Percentiles rank a stretch among this genome's conserved stretches.
phyloP scores from a whole-genome alignment of 2,797 vertebrate genomes.

The Ciconia nigra region DNA sequence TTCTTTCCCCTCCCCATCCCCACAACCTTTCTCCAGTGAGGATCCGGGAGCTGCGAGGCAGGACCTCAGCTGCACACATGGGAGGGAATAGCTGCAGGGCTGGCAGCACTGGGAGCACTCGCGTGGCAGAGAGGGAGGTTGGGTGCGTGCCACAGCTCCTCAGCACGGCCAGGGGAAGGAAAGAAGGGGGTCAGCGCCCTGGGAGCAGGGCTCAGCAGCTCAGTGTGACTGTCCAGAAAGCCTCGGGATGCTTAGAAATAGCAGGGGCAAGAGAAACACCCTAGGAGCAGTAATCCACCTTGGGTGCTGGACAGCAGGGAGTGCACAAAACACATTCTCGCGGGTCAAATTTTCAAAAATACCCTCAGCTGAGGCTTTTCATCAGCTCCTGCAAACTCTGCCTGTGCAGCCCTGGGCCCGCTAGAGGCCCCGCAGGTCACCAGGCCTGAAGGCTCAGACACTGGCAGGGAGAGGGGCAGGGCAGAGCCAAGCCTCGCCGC shows the following conservation, averaged over 20 bases:
- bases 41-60: not conserved
- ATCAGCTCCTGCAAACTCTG: not conserved
- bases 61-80: not conserved
- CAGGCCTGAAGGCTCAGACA: not conserved
- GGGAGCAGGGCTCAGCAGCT: not conserved
- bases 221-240: not conserved
- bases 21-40: constrained; percentile 46
- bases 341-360: not conserved
- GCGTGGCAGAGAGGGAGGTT: not conserved
- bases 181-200: not conserved
- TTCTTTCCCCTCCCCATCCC: constrained; percentile 28
- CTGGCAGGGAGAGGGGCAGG: not conserved
- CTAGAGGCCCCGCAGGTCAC: not conserved
- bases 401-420: not conserved
- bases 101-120: not conserved
- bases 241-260: not conserved
- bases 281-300: not conserved
- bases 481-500: rapidly evolving
- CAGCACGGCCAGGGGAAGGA: not conserved
- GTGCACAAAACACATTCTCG: not conserved
- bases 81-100: not conserved
- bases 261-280: not conserved
- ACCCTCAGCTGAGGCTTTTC: not conserved
- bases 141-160: not conserved
- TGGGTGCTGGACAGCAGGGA: rapidly evolving